Conservation (phyloP, 2,888 invertebrate genomes). For the Neuroscelio doddi region DNA sequence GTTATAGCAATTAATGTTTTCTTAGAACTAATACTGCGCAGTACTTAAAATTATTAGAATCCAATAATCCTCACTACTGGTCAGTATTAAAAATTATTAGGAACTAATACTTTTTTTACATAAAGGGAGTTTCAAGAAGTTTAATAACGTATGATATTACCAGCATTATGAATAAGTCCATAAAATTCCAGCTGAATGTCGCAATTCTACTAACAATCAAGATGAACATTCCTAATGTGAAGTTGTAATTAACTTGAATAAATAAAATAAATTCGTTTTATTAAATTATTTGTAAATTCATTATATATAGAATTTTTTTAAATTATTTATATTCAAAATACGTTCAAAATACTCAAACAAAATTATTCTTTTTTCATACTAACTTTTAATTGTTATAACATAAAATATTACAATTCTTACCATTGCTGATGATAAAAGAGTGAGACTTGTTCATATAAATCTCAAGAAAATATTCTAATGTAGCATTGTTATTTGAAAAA, state of each 20-base stretch:
- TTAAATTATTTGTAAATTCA: not conserved
- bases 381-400: no score
- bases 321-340: not conserved
- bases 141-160: no score
- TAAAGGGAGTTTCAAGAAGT: no score
- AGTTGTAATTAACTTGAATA: constrained; percentile 60
- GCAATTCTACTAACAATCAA: constrained; percentile 75
- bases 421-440: constrained; percentile 58
- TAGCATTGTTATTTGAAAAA: constrained; percentile 51
- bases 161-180: constrained; percentile 81
- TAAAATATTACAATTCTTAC: constrained; percentile 48
- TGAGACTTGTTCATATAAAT: constrained; percentile 61
- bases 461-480: constrained; percentile 55
- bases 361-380: no score
- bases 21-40: no score
- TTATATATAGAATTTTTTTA: constrained; percentile 1
- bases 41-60: no score
- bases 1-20: no score
- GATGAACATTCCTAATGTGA: constrained; percentile 60
- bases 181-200: constrained; percentile 83
- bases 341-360: not conserved
- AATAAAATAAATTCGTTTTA: constrained; percentile 8
- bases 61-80: no score
- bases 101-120: no score
- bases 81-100: no score